Conservation (phyloP, 1,140 invertebrate species). For the Zaprionus taronus region DNA sequence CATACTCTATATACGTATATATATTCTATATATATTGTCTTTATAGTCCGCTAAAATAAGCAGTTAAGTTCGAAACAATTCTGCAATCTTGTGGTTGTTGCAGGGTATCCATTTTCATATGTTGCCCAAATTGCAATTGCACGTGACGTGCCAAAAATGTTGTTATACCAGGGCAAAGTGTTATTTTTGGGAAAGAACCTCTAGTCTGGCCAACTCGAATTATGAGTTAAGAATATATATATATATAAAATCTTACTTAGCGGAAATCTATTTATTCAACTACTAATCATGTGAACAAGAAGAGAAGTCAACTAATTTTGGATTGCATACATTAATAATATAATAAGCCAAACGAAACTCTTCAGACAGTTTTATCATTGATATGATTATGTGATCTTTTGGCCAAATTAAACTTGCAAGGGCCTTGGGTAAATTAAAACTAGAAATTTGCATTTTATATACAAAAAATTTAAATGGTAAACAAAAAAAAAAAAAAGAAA, state of each 20-base stretch:
- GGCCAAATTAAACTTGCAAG: constrained; percentile 25
- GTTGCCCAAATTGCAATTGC: constrained; percentile 40
- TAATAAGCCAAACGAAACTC: background rate
- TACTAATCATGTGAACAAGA: background rate
- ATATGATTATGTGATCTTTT: background rate
- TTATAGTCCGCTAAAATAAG: constrained; percentile 18
- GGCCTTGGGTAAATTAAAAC: constrained; percentile 32
- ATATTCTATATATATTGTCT: constrained; percentile 4
- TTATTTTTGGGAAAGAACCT: constrained; percentile 20
- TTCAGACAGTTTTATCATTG: background rate
- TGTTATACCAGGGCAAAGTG: constrained; percentile 60
- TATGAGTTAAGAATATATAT: background rate
- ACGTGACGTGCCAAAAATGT: constrained; percentile 77
- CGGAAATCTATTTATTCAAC: background rate
- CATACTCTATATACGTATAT: background rate
- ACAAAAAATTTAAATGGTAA: constrained; percentile 40
- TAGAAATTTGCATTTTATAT: constrained; percentile 46
- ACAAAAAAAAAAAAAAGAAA: constrained; percentile 25
- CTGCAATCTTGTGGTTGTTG: constrained; percentile 33
- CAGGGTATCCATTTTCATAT: constrained; percentile 14
- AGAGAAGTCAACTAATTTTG: constrained; percentile 1
- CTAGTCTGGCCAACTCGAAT: constrained; percentile 7
- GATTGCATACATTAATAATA: background rate
- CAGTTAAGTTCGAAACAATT: constrained; percentile 9
- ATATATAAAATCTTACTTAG: constrained; percentile 7